A percentile compares a stretch with the other conserved stretches of the same genome.
phyloP scores from a whole-genome alignment of 2,888 invertebrate species.

The Atherix ibis region DNA sequence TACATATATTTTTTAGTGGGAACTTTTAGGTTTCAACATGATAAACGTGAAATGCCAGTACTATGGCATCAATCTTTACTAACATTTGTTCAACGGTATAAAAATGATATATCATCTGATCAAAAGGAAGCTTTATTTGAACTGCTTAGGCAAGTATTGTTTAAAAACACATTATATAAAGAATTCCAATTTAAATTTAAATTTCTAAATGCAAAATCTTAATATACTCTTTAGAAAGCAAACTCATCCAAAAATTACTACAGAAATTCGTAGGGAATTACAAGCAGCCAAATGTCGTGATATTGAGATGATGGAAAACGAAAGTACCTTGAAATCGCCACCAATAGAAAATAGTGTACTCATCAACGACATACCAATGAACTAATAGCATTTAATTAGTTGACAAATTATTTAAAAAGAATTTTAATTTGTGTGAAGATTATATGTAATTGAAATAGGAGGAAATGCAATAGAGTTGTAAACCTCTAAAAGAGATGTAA shows the following conservation, averaged over 20 bases:
- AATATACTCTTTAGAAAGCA: conserved; percentile 21
- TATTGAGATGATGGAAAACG: conserved; percentile 36
- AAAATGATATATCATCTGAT: conserved; percentile 83
- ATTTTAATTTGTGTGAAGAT: too few species aligned
- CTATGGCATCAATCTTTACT: conserved; percentile 94
- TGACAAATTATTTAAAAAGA: too few species aligned
- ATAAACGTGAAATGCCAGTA: conserved; percentile 74
- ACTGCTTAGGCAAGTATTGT: conserved; percentile 39
- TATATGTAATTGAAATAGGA: too few species aligned
- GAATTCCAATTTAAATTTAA: conserved; percentile 5
- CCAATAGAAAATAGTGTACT: too few species aligned
- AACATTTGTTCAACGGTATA: conserved; percentile 89
- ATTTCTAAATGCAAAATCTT: background rate
- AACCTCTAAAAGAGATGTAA: too few species aligned
- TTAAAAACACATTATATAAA: background rate
- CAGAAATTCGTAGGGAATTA: conserved; percentile 73
- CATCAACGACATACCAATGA: too few species aligned
- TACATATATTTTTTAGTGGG: background rate
- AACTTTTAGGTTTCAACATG: conserved; percentile 68
- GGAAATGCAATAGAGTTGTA: too few species aligned
- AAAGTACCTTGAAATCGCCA: too few species aligned
- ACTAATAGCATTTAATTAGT: too few species aligned
- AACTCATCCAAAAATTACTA: conserved; percentile 37
- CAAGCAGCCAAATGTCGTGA: conserved; percentile 70
- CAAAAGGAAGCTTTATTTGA: conserved; percentile 76